Evolutionary conservation across 2,888 invertebrate genomes (phyloP).

Genomic region (Deladenus siricidicola): DNA sequence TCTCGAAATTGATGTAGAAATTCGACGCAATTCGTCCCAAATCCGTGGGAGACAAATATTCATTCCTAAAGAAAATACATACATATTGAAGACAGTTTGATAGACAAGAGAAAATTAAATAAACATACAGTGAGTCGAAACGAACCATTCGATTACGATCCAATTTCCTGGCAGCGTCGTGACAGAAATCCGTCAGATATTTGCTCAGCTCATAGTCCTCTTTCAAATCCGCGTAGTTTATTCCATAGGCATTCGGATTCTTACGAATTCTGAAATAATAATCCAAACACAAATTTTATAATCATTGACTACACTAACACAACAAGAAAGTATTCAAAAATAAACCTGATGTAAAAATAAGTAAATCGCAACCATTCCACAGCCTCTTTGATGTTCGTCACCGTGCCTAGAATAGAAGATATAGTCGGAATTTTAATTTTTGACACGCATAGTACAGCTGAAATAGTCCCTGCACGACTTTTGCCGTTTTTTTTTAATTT

Average conservation of each 20-base stretch:
- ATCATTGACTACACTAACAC: too few relatives aligned
- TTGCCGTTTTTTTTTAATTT: too few relatives aligned
- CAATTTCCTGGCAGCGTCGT: constrained; percentile 71
- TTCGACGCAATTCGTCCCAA: constrained; percentile 92
- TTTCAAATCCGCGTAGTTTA: constrained; percentile 59
- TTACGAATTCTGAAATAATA: constrained; percentile 84
- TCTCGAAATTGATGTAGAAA: constrained; percentile 91
- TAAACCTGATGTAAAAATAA: constrained; percentile 83
- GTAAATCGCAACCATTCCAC: constrained; percentile 96
- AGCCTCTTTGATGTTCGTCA: constrained; percentile 87
- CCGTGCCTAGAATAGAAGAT: constrained; percentile 91
- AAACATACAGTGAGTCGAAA: constrained; percentile 65
- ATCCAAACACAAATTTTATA: too few relatives aligned
- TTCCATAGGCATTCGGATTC: constrained; percentile 74
- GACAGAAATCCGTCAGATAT: constrained; percentile 71
- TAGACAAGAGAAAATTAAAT: not conserved
- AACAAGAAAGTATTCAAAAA: too few relatives aligned
- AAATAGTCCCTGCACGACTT: too few relatives aligned
- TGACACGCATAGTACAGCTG: too few relatives aligned
- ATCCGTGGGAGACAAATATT: constrained; percentile 60
- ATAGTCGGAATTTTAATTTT: too few relatives aligned
- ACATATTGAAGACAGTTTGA: too few relatives aligned
- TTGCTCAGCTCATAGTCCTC: constrained; percentile 70
- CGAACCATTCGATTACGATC: constrained; percentile 90
- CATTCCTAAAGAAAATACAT: constrained; percentile 37